Base-by-base conservation (phyloP, 2,888 invertebrate genomes). In the Polyommatus icarus region DNA sequence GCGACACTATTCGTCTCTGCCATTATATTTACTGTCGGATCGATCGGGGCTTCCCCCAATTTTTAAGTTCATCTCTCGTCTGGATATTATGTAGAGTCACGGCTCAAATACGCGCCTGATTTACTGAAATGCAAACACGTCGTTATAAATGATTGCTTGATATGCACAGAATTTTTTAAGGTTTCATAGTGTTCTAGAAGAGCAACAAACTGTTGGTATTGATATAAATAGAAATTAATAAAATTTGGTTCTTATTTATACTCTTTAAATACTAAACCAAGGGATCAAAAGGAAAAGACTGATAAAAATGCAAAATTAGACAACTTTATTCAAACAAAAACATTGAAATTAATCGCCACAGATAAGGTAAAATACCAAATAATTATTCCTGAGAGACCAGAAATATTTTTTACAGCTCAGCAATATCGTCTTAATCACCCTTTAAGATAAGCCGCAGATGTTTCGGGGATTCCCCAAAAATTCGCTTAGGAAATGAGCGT, bases 401-500 rank as follows among this genome's bases (percentile, higher is more conserved):
- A 40, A 77, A 72, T 72, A 54, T 77, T 72, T 71, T 1, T 54
- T 57, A 71, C 57, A 50, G 54, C 32, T 40, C 77, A 20, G 72
- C 54, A 77, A 54, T 77, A 50, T 75, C 54, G 50, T 29, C 75
- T 59, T 73, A 77, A 77, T 77, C 73, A 72, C 72, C 46, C 46
- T 54, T 77, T 77, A 46, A 77, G 73, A 77, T 77, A 77, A 77
- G 54, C 54, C 54, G 54, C 54, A 54, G 77, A 59, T 59, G 77
- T 72, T 77, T 77, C 72, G 72, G 40, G 77, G 59, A 71, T 71
- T 77, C 73, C 54, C 24, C 73, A 59, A 72, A 59, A 77, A 73
- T 72, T 40, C 77, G 72, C 36, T 46, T 10, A 61, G 79, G 77
- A 80, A 79, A 81, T 79, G 77, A 79, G 77, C 77, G 67, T 76